Evolutionary conservation across 2,888 invertebrate genomes (phyloP), one percentile per base, ranked within the genome.

Genomic region (Coenonympha glycerion): DNA sequence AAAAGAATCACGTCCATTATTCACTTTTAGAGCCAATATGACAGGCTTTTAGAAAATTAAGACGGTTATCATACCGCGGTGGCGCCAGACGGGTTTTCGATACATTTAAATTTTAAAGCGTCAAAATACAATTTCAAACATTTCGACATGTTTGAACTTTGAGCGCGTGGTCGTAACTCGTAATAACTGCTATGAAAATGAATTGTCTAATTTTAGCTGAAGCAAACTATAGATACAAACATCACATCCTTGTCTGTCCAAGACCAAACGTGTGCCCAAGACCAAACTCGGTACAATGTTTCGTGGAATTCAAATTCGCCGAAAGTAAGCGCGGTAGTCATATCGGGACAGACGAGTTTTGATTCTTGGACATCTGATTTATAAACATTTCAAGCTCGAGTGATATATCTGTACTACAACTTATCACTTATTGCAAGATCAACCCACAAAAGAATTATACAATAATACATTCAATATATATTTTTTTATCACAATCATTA

Each of bases 61-160:
- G 60, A 57, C 60, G 58, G 64, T 70, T 73, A 73, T 70, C 68
- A 63, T 73, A 73, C 70, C 68, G 62, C 58, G 69, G 75, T 74
- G 79, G 77, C 80, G 79, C 80, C 79, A 69, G 70, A 61, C 66
- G 60, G 64, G 67, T n/a, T 77, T 76, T 69, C 49, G 57, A 41
- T 47, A 34, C 46, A 39, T 49, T 56, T 41, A 22, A 37, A 41
- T 33, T 49, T 56, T 41, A 22, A 37, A 41, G 30, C 31, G 40
- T 36, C 54, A 47, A 52, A 37, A 44, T 53, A 59, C 62, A 55
- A 56, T 53, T 58, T 55, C 50, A 49, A 52, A 37, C 44, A 44
- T 47, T 37, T 37, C 37, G 37, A 37, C 11, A 37, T 22, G 37
- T 22, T 37, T 37, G 11, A 37, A 8, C 22, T 22, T 37, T 37